Base-by-base conservation (phyloP, 1,140 invertebrate genomes). In the Eulimnadia texana region DNA sequence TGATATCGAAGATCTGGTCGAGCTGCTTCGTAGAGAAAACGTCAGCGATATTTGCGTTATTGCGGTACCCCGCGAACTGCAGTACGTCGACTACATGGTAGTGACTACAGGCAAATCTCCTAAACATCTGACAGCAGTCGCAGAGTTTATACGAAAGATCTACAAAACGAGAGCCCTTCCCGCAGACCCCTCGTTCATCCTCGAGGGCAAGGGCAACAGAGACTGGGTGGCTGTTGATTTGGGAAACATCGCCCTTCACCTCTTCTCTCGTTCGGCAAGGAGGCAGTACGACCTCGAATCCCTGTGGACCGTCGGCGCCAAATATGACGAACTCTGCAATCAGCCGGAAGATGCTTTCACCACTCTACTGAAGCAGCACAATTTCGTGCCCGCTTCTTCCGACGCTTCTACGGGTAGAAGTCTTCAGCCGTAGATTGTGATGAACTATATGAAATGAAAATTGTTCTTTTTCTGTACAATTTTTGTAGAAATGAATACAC, bases 171-270 rank as follows among this genome's bases (percentile, higher is more conserved):
- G 89, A 70, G 80, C 76, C 58, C 64, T 78, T 57, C 69, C 72
- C 58, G 29, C 59, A 11, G 91, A 94, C 72, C 64, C 71, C 23
- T 75, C 86, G 66, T 84, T 90, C 2, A 80, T 76, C 66, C 78
- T 92, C 64, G 88, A 93, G 77, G 90, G 90, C 23, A 76, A 82
- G 70, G 74, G 79, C 58, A 82, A 80, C 51, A 75, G 78, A 47
- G 82, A 91, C 65, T 97, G 92, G 93, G 79, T 90, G 67, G 90
- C 90, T 33, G 68, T 96, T 69, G 92, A 96, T 79, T 78, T 96
- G 76, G 61, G 60, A 58, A 94, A 95, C 70, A 94, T 96, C 65
- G 84, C 84, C 1, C 69, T 96, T n/a, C 92, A 97, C 68, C 80
- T 96, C 64, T 92, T 95, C 72, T 82, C 81, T 25, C 71, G 77